Conservation (phyloP, 2,888 invertebrate species). For the Anaspis maculata region DNA sequence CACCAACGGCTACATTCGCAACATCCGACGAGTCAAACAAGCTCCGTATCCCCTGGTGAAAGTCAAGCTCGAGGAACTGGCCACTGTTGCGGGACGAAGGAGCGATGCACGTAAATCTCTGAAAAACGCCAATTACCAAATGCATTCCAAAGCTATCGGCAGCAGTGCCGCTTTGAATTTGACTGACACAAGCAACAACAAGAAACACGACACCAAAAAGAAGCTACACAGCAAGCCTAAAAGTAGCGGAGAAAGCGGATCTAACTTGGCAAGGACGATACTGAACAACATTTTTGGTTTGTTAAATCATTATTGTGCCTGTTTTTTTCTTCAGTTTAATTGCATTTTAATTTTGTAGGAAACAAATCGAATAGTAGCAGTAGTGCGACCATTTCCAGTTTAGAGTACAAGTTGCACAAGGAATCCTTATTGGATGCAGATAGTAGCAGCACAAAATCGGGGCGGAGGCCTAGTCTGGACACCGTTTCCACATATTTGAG, state of each 20-base stretch:
- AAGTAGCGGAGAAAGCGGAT: slow-evolving; percentile 44
- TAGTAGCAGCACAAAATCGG: slow-evolving; percentile 66
- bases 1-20: slow-evolving; percentile 61
- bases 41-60: slow-evolving; percentile 78
- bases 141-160: slow-evolving; percentile 26
- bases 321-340: too few relatives aligned
- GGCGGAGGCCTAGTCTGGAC: slow-evolving; percentile 74
- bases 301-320: slow-evolving; percentile 1
- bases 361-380: slow-evolving; percentile 35
- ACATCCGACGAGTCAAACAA: slow-evolving; percentile 66
- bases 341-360: slow-evolving; percentile 36
- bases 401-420: slow-evolving; percentile 27
- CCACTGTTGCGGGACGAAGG: slow-evolving; percentile 16
- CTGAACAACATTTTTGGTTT: slow-evolving; percentile 72
- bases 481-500: slow-evolving; percentile 85
- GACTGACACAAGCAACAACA: slow-evolving; percentile 18
- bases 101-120: slow-evolving; percentile 23
- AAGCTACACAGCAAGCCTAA: slow-evolving; percentile 39
- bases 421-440: slow-evolving; percentile 52
- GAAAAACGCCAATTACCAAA: slow-evolving; percentile 4
- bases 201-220: slow-evolving; percentile 36
- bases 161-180: slow-evolving; percentile 32
- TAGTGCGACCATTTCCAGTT: not conserved
- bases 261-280: slow-evolving; percentile 68
- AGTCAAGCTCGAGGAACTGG: slow-evolving; percentile 31